Conservation (phyloP, 2,797 vertebrate genomes). For the Danio jaintianensis region DNA sequence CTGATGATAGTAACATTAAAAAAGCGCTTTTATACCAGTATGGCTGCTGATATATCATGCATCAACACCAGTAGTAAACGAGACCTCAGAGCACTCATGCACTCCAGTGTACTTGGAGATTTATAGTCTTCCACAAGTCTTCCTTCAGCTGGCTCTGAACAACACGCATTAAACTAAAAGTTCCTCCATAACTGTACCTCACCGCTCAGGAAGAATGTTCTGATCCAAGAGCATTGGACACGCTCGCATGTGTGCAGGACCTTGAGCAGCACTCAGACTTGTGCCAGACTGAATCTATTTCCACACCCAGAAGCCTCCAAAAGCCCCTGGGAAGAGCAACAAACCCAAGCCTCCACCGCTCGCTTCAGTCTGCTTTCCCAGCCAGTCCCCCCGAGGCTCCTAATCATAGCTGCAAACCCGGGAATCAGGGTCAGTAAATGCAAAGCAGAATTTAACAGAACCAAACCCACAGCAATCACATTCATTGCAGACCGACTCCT, state of each 20-base stretch:
- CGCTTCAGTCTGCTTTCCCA: constrained; percentile 67
- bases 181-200: not conserved
- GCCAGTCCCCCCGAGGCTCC: constrained; percentile 68
- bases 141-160: not conserved
- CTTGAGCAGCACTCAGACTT: constrained; percentile 38
- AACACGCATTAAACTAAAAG: not conserved
- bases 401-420: constrained; percentile 74
- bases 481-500: constrained; percentile 30
- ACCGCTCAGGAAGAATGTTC: constrained; percentile 2
- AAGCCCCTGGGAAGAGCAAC: constrained; percentile 60
- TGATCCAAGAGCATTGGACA: constrained; percentile 39
- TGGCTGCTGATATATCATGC: no score
- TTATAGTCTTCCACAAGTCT: constrained; percentile 1
- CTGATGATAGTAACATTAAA: no score
- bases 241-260: constrained; percentile 27
- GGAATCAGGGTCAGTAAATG: constrained; percentile 74
- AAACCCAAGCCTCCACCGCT: constrained; percentile 63
- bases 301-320: constrained; percentile 66
- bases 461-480: constrained; percentile 50
- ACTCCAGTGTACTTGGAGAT: not conserved
- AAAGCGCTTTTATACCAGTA: no score
- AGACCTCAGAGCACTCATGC: not conserved
- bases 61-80: no score
- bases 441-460: constrained; percentile 62
- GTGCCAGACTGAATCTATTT: constrained; percentile 63